phyloP scores from a whole-genome alignment of 2,888 invertebrate genomes.

The Rotaria macrura region DNA sequence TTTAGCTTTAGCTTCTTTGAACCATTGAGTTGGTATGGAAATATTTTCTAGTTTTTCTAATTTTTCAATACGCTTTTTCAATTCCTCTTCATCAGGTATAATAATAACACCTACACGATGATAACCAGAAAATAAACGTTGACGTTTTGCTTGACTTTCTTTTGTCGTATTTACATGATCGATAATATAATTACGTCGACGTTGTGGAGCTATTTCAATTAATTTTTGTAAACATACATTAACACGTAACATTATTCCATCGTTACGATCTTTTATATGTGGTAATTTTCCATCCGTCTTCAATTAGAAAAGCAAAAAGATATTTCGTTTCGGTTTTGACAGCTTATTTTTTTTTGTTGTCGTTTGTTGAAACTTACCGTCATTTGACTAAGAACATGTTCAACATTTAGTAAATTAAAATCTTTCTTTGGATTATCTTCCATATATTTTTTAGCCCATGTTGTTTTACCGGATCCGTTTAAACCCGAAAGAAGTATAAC shows the following conservation, averaged over 20 bases:
- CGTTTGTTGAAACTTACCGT: constrained; percentile 57
- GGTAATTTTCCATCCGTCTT: constrained; percentile 29
- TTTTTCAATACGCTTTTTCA: constrained; percentile 66
- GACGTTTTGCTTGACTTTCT: constrained; percentile 90
- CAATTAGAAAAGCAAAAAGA: neutral
- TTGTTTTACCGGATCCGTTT: constrained; percentile 81
- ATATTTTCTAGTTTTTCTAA: constrained; percentile 59
- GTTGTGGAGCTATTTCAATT: constrained; percentile 67
- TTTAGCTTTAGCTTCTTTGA: neutral
- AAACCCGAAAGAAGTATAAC: constrained; percentile 85
- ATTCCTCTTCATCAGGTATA: constrained; percentile 79
- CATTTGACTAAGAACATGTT: constrained; percentile 76
- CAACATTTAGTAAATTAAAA: constrained; percentile 77
- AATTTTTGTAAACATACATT: constrained; percentile 69
- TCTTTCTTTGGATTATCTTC: constrained; percentile 64
- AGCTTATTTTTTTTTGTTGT: too few species aligned
- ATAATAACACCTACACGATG: constrained; percentile 82
- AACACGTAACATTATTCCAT: constrained; percentile 72
- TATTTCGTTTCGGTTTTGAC: too few species aligned
- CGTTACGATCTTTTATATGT: constrained; percentile 66
- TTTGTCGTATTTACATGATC: constrained; percentile 98
- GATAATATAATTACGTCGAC: constrained; percentile 79
- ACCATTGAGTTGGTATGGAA: neutral
- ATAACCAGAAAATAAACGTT: constrained; percentile 87
- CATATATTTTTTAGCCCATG: constrained; percentile 70